Conservation (phyloP, 2,113 vertebrate genomes). For the Mastomys natalensis region DNA sequence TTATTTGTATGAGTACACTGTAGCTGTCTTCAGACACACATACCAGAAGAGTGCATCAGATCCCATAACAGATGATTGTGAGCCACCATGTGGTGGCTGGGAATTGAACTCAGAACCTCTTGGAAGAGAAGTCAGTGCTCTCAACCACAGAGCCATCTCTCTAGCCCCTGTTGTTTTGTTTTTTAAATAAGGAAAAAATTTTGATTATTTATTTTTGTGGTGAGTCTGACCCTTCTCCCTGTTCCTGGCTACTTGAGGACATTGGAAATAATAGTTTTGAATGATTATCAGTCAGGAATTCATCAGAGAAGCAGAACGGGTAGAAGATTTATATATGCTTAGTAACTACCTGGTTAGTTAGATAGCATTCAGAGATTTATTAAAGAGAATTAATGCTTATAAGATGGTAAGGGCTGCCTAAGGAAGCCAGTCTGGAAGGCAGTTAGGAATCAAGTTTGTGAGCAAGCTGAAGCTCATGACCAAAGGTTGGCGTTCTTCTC, state of each 20-base stretch:
- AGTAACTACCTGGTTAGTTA: not conserved
- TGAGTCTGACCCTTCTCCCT: not conserved
- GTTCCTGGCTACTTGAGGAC: not conserved
- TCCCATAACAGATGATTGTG: too few relatives aligned
- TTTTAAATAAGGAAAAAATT: too few relatives aligned
- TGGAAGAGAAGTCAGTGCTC: too few relatives aligned
- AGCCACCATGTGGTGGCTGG: too few relatives aligned
- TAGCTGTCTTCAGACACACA: too few relatives aligned
- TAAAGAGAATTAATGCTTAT: conserved; percentile 24
- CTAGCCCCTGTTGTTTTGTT: too few relatives aligned
- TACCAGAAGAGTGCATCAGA: too few relatives aligned
- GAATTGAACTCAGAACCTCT: too few relatives aligned
- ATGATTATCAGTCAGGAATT: not conserved
- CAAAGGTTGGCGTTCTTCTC: not conserved
- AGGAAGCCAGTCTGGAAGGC: conserved; percentile 6
- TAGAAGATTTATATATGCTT: not conserved
- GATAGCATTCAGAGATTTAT: not conserved
- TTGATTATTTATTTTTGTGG: too few relatives aligned
- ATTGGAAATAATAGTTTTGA: conserved; percentile 29
- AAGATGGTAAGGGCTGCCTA: not conserved
- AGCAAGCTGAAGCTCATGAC: not conserved
- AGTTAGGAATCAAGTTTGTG: not conserved
- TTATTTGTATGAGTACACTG: too few relatives aligned
- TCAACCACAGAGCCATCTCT: too few relatives aligned
- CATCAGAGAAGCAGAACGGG: conserved; percentile 31